These are phyloP conservation scores for Epinephelus fuscoguttatus DNA, from an alignment of 2,113 vertebrate genomes.

Conservation along the genomic window DNA sequence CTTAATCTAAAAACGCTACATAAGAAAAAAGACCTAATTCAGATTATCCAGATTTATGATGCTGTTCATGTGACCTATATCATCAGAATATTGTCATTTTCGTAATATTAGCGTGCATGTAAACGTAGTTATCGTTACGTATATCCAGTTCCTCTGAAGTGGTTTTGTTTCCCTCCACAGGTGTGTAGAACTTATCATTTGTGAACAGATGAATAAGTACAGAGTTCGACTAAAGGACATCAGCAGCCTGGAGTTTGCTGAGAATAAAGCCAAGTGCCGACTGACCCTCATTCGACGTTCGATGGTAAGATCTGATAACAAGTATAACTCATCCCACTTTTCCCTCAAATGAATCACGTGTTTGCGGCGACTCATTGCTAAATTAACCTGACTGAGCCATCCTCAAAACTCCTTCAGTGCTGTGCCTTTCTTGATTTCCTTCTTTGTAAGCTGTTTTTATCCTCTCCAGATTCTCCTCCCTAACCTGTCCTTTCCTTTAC, in stretches of 20 bases:
- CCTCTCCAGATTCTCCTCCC: conserved; percentile 78
- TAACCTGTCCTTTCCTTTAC: conserved; percentile 92
- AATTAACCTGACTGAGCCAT: background rate
- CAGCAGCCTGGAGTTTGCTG: conserved; percentile 96
- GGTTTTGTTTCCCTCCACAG: conserved; percentile 72
- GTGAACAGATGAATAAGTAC: conserved; percentile 99
- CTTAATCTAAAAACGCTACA: too few species aligned
- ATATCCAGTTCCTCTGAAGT: conserved; percentile 4
- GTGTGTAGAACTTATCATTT: conserved; percentile 95
- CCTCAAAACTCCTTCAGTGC: conserved; percentile 7
- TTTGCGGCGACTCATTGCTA: conserved; percentile 8
- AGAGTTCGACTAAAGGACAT: conserved; percentile 96
- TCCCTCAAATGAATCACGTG: background rate
- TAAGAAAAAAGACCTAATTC: too few species aligned
- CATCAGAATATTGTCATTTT: too few species aligned
- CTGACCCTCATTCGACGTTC: conserved; percentile 95
- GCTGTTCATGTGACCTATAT: too few species aligned
- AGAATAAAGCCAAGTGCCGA: conserved; percentile 96
- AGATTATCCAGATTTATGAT: too few species aligned
- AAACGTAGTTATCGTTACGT: too few species aligned
- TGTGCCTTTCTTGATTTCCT: conserved; percentile 16
- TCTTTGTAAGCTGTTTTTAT: conserved; percentile 52
- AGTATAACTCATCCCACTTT: background rate
- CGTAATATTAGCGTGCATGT: too few species aligned
- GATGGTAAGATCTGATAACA: conserved; percentile 88